Evolutionary conservation across 2,888 invertebrate genomes (phyloP).

Genomic region (Liopterus haemorrhoidalis): DNA sequence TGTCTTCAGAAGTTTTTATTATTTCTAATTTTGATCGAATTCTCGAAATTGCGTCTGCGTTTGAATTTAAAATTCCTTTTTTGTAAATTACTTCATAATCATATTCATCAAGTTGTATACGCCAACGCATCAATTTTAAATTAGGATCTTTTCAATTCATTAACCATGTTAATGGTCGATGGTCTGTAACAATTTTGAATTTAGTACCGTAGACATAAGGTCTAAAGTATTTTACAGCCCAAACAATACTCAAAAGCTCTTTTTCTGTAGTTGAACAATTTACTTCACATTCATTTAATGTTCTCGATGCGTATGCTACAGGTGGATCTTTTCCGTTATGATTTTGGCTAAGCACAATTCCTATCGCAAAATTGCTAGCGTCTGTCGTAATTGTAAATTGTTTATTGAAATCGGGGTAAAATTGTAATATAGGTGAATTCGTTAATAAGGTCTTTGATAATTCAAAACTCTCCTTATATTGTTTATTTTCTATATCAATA

Average conservation of each 20-base stretch:
- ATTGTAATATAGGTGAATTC: conserved; percentile 6
- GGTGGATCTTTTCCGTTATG: not conserved
- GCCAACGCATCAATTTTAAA: conserved; percentile 1
- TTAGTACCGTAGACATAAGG: conserved; percentile 1
- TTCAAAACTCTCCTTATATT: conserved; percentile 4
- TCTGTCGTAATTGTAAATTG: too few species aligned
- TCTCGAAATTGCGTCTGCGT: too few species aligned
- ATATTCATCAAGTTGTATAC: conserved; percentile 30
- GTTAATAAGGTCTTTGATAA: conserved; percentile 3
- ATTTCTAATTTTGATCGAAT: too few species aligned
- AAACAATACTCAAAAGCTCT: not conserved
- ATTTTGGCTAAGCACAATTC: not conserved
- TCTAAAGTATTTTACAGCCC: not conserved
- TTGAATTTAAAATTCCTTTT: too few species aligned
- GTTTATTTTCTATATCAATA: conserved; percentile 2
- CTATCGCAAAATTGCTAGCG: not conserved
- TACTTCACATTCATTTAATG: not conserved
- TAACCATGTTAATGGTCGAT: conserved; percentile 10
- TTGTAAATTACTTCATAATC: conserved; percentile 32
- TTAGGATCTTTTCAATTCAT: conserved; percentile 1
- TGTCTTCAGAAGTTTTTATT: too few species aligned
- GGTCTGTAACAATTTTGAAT: not conserved
- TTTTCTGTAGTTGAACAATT: conserved; percentile 1
- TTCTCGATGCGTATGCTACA: not conserved
- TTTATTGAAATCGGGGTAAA: too few species aligned